These are phyloP conservation scores for Protula sp. DNA, from an alignment of 2,888 invertebrate species.

Conservation along the genomic window DNA sequence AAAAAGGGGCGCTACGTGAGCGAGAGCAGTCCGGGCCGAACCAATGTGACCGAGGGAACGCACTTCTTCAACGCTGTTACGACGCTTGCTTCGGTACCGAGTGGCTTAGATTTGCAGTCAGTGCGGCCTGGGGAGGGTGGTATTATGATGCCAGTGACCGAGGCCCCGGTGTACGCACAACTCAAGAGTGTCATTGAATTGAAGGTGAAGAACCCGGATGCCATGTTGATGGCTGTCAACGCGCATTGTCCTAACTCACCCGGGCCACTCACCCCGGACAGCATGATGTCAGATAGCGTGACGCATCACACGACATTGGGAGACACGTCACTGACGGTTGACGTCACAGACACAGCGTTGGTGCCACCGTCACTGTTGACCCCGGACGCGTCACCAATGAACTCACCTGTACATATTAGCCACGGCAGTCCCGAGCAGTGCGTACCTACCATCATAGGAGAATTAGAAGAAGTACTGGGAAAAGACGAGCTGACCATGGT, in stretches of 20 bases:
- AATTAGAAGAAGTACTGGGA: background rate
- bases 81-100: background rate
- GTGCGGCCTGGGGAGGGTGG: too few species aligned
- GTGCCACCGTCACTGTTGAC: constrained; percentile 13
- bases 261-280: constrained; percentile 11
- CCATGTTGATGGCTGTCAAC: background rate
- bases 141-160: background rate
- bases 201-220: background rate
- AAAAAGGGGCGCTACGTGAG: constrained; percentile 3
- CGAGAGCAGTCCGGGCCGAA: background rate
- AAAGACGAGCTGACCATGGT: background rate
- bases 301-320: background rate
- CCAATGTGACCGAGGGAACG: background rate
- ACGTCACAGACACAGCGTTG: constrained; percentile 4
- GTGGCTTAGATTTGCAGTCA: too few species aligned
- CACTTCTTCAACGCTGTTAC: background rate
- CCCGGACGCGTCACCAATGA: constrained; percentile 15
- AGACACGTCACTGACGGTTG: constrained; percentile 8
- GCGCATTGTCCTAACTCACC: background rate
- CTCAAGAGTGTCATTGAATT: background rate
- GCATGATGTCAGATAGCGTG: constrained; percentile 6
- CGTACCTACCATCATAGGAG: background rate
- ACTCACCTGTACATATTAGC: background rate
- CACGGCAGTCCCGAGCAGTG: background rate
- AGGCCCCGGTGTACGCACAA: background rate